Evolutionary conservation across 2,888 invertebrate genomes (phyloP).

Genomic region (Mesochorus sp.): DNA sequence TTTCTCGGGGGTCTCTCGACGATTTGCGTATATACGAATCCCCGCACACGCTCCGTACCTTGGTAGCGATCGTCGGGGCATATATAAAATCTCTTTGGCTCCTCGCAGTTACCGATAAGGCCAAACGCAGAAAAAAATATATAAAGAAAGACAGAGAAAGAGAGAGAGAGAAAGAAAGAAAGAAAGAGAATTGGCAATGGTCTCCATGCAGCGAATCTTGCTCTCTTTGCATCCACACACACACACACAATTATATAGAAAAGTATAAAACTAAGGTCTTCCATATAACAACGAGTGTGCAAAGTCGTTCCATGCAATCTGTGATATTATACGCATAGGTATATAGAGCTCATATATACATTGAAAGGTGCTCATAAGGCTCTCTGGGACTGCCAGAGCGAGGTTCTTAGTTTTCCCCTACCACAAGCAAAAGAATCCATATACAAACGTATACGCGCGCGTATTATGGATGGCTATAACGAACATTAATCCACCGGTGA

Average conservation of each 20-base stretch:
- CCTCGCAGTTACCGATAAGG: constrained; percentile 76
- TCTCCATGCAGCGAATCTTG: constrained; percentile 42
- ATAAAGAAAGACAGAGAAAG: no score
- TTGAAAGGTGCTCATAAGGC: not conserved
- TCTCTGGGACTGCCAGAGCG: constrained; percentile 28
- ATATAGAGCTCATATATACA: not conserved
- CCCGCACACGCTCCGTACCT: no score
- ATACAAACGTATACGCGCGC: no score
- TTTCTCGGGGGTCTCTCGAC: constrained; percentile 58
- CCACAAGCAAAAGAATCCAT: no score
- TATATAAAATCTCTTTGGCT: constrained; percentile 75
- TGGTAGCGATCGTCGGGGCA: constrained; percentile 44
- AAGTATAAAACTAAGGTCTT: constrained; percentile 37
- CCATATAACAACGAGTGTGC: constrained; percentile 28
- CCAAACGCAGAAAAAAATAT: no score
- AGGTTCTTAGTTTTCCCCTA: not conserved
- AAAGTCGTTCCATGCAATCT: constrained; percentile 28
- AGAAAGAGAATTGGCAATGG: no score
- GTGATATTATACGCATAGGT: no score
- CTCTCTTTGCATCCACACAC: constrained; percentile 24
- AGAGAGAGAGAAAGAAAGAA: no score
- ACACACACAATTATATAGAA: no score
- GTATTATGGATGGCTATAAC: no score
- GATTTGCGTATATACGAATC: constrained; percentile 75
- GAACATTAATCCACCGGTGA: no score